These are phyloP conservation scores for Calameuta pallipes DNA, from an alignment of 2,888 invertebrate genomes.

Conservation along the genomic window DNA sequence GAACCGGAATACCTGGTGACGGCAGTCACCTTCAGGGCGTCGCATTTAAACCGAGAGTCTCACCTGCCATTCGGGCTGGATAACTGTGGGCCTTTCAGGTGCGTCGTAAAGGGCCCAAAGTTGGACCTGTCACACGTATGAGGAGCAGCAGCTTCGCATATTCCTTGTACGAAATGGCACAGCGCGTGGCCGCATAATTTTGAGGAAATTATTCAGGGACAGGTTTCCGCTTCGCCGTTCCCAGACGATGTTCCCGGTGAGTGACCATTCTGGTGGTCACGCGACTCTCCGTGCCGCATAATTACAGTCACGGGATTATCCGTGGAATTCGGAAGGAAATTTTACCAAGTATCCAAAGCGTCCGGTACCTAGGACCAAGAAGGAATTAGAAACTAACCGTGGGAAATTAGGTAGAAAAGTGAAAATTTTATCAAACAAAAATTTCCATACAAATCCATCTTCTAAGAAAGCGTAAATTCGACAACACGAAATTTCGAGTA, in stretches of 20 bases:
- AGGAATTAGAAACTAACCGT: background rate
- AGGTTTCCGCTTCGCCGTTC: slow-evolving; percentile 16
- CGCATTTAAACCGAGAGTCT: slow-evolving; percentile 15
- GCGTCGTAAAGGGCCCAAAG: slow-evolving; percentile 13
- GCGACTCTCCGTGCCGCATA: slow-evolving; percentile 45
- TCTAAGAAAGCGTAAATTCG: no score
- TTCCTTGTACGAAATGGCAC: slow-evolving; percentile 21
- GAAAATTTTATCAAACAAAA: background rate
- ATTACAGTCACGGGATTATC: slow-evolving; percentile 43
- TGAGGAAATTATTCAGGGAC: slow-evolving; percentile 35
- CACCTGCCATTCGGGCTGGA: slow-evolving; percentile 16
- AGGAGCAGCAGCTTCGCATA: slow-evolving; percentile 12
- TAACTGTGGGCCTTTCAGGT: slow-evolving; percentile 26
- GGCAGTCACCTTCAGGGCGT: background rate
- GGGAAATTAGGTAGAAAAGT: background rate
- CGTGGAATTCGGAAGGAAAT: slow-evolving; percentile 12
- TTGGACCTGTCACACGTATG: slow-evolving; percentile 30
- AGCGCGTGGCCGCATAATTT: slow-evolving; percentile 38
- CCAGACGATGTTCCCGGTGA: slow-evolving; percentile 5
- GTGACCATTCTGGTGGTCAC: slow-evolving; percentile 15
- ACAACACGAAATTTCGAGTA: background rate
- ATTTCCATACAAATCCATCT: background rate
- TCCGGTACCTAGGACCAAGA: background rate
- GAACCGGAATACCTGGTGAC: background rate
- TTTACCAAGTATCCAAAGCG: background rate